Percentiles rank a stretch among this genome's conserved stretches.
Conservation (phyloP, 1,140 invertebrate genomes). For the Limonius californicus region DNA sequence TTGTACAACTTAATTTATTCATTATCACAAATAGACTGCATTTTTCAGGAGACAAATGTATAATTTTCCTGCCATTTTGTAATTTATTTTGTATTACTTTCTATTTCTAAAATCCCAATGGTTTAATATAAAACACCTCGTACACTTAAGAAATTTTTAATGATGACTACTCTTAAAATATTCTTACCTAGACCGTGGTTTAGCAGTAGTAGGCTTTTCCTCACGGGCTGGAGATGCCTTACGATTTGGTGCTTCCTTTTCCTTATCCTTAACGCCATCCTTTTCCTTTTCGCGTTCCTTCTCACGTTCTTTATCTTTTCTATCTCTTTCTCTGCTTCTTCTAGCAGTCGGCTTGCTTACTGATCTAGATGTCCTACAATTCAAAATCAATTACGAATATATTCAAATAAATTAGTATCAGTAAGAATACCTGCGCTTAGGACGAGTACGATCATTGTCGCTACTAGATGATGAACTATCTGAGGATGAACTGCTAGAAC, state of each 20-base stretch:
- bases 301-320: conserved; percentile 52
- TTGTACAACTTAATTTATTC: too few species aligned
- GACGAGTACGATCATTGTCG: conserved; percentile 55
- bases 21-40: too few species aligned
- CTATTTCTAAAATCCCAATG: too few species aligned
- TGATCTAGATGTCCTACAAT: conserved; percentile 29
- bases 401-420: too few species aligned
- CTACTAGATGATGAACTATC: conserved; percentile 55
- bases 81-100: too few species aligned
- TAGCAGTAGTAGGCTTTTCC: conserved; percentile 56
- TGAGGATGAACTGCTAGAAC: conserved; percentile 67
- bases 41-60: too few species aligned
- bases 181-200: conserved; percentile 51
- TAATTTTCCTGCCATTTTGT: too few species aligned
- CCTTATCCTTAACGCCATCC: conserved; percentile 51
- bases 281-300: conserved; percentile 42
- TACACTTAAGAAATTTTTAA: not conserved
- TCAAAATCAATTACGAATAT: too few species aligned
- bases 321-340: conserved; percentile 50
- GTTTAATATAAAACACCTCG: too few species aligned
- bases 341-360: conserved; percentile 46
- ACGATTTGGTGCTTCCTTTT: conserved; percentile 52
- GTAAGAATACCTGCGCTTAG: conserved; percentile 57
- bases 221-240: conserved; percentile 46
- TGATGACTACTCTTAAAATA: conserved; percentile 13